A percentile compares a stretch with the other conserved stretches of the same genome.
phyloP scores from a whole-genome alignment of 1,140 invertebrate species.

The Vanessa atalanta region DNA sequence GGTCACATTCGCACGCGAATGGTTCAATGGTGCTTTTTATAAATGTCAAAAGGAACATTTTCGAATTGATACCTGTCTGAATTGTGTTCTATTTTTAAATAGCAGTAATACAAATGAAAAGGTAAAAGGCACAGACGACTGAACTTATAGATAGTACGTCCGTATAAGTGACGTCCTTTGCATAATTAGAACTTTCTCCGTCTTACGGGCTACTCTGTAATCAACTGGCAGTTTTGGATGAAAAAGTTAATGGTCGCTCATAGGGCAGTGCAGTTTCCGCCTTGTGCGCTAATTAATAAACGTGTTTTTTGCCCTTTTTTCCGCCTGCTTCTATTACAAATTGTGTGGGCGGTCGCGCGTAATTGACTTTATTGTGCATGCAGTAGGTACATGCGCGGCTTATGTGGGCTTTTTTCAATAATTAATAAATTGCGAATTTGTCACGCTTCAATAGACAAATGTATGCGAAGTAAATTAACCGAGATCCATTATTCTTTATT shows the following conservation, averaged over 20 bases:
- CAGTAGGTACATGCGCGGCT: background rate
- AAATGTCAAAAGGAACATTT: constrained; percentile 37
- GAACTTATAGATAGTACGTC: background rate
- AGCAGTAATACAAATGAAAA: background rate
- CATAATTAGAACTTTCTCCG: constrained; percentile 26
- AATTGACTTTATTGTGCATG: constrained; percentile 36
- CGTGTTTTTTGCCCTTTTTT: constrained; percentile 32
- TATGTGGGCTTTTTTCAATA: constrained; percentile 11
- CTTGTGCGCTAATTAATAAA: constrained; percentile 46
- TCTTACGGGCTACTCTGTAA: constrained; percentile 20
- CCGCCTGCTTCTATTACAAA: constrained; percentile 40
- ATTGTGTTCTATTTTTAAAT: constrained; percentile 1
- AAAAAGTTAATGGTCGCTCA: constrained; percentile 30
- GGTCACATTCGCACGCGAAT: constrained; percentile 39
- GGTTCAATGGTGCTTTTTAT: constrained; percentile 37
- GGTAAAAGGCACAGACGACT: background rate
- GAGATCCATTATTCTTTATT: background rate
- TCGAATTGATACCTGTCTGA: background rate
- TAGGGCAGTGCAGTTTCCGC: constrained; percentile 40
- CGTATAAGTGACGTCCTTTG: constrained; percentile 13
- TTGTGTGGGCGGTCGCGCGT: constrained; percentile 41
- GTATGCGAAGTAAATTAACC: constrained; percentile 13
- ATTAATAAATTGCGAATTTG: constrained; percentile 23
- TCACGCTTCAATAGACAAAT: constrained; percentile 17
- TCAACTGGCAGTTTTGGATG: constrained; percentile 11